These are phyloP conservation scores for Mechanitis messenoides DNA, from an alignment of 2,888 invertebrate species.

Conservation along the genomic window DNA sequence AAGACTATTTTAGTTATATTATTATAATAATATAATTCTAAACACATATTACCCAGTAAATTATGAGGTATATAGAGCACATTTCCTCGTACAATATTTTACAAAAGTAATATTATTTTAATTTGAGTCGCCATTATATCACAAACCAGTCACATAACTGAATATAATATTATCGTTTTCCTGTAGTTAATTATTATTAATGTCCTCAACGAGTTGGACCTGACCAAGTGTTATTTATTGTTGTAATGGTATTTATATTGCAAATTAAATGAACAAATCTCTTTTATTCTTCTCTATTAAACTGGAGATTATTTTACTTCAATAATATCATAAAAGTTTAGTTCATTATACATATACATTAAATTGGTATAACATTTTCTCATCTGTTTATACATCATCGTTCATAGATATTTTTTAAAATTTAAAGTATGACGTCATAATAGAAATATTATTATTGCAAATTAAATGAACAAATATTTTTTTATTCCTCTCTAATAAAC, in stretches of 20 bases:
- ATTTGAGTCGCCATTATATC: conserved; percentile 19
- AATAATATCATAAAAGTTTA: too few species aligned
- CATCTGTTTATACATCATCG: too few species aligned
- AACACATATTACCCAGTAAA: not conserved
- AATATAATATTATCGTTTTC: conserved; percentile 25
- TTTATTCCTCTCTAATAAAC: too few species aligned
- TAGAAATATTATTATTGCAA: conserved; percentile 29
- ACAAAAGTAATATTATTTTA: conserved; percentile 10
- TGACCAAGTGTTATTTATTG: conserved; percentile 26
- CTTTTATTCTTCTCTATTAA: too few species aligned
- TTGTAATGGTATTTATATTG: conserved; percentile 33
- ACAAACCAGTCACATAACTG: conserved; percentile 20
- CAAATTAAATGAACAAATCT: conserved; percentile 28
- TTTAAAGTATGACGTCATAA: too few species aligned
- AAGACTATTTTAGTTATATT: too few species aligned
- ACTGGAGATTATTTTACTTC: too few species aligned
- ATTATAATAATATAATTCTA: not conserved
- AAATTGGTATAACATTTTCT: too few species aligned
- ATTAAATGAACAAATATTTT: conserved; percentile 26
- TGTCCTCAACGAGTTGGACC: conserved; percentile 24
- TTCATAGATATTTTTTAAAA: too few species aligned
- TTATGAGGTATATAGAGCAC: conserved; percentile 3
- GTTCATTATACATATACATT: too few species aligned
- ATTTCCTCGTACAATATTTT: conserved; percentile 3
- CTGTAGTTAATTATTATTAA: conserved; percentile 28